Evolutionary conservation across 92 coral and sea anemone species (phyloP), one percentile per base, ranked within the genome.

Genomic region (Paragorgia papillata): DNA sequence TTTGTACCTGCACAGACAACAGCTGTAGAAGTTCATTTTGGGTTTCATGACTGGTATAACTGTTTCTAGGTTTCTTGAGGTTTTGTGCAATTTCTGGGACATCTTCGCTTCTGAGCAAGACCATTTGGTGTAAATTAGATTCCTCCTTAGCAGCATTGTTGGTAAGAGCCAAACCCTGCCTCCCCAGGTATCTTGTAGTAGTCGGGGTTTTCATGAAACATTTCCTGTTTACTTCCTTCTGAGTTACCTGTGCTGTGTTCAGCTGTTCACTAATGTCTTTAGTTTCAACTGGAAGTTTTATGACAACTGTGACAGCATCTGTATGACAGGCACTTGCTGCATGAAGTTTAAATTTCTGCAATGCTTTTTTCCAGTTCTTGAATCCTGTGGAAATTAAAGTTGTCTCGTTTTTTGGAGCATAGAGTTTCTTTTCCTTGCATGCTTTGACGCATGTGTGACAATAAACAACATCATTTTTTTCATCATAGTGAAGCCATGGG

Each of bases 1-100:
- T 6, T 40, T 49, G 68, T 31, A 61, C 46, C 43, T 59, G 51
- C 43, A 54, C 30, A 54, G 79, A 57, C 66, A 73, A 44, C 49
- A 73, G 15, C 65, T 57, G 32, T 19, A 74, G 26, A 58, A 74
- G 54, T 27, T 74, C 80, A 27, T 57, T 74, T 39, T 74, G 67
- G 22, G 57, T 25, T 28, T 57, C 68, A 21, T 56, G 32, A 29
- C 49, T 56, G 6, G 67, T 74, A 49, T 74, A 74, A 20, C 46
- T 49, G 0, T 70, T 27, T 40, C 39, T 70, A 39, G 33, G 55
- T 70, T 51, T 70, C 77, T 70, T 30, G 43, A 50, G 29, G 43
- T 43, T 28, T 43, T 48, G 22, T 29, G 56, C 25, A 51, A 70
- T 70, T 28, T 70, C 39, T 17, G 62, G 77, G 41, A 51, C 58